Percentiles rank a stretch among this genome's conserved stretches.
These are phyloP conservation scores for Thunnus maccoyii DNA, from an alignment of 2,113 vertebrate genomes.

Conservation along the genomic window DNA sequence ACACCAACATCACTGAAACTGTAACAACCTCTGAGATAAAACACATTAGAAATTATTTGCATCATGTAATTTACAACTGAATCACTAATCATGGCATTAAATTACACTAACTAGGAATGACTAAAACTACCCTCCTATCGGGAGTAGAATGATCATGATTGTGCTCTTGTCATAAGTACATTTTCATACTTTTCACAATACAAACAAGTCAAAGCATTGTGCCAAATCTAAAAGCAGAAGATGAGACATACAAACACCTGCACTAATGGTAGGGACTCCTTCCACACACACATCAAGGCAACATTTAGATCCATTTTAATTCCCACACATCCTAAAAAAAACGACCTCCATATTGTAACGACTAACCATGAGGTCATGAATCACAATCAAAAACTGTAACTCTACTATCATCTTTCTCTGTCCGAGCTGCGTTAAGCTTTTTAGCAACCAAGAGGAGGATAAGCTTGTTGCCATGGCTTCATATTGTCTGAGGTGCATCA, in stretches of 20 bases:
- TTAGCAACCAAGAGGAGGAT: conserved; percentile 24
- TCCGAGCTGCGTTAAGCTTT: conserved; percentile 15
- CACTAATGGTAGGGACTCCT: conserved; percentile 8
- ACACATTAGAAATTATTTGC: conserved; percentile 46
- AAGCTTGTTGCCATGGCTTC: conserved; percentile 66
- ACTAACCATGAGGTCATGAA: background rate
- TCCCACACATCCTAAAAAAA: conserved; percentile 2
- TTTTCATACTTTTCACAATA: conserved; percentile 56
- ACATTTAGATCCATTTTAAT: conserved; percentile 34
- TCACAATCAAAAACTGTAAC: conserved; percentile 33
- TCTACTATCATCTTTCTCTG: conserved; percentile 7
- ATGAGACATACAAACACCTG: conserved; percentile 53
- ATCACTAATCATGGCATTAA: conserved; percentile 49
- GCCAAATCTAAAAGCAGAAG: conserved; percentile 57
- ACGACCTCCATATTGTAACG: background rate
- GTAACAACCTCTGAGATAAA: conserved; percentile 31
- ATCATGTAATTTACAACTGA: conserved; percentile 56
- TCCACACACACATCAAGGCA: conserved; percentile 28
- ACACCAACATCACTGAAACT: conserved; percentile 57
- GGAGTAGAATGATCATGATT: conserved; percentile 49
- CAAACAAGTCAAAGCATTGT: conserved; percentile 51
- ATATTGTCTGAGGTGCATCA: conserved; percentile 50
- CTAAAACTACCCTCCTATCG: conserved; percentile 40
- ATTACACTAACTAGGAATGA: conserved; percentile 36
- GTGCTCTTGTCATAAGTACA: conserved; percentile 32